A percentile compares a stretch with the other conserved stretches of the same genome.
These are phyloP conservation scores for Drosophila sp. DNA, from an alignment of 1,140 invertebrate genomes.

Conservation along the genomic window DNA sequence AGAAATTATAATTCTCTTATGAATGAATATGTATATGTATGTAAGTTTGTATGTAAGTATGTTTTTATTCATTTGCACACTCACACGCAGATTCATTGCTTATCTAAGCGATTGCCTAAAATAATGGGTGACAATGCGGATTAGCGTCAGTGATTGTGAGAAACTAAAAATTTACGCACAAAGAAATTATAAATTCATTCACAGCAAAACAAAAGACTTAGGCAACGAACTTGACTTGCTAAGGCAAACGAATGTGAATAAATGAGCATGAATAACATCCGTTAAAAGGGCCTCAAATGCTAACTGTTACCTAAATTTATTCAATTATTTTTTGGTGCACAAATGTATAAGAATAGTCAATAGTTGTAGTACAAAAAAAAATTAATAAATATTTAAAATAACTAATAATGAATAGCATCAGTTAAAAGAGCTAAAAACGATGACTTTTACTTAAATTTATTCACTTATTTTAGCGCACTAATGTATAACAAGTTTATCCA, in stretches of 20 bases:
- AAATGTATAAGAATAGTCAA: too few relatives aligned
- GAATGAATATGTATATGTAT: slow-evolving; percentile 25
- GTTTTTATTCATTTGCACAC: not conserved
- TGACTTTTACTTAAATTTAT: too few relatives aligned
- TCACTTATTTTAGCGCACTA: too few relatives aligned
- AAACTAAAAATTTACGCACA: slow-evolving; percentile 14
- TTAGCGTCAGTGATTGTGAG: slow-evolving; percentile 51
- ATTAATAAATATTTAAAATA: too few relatives aligned
- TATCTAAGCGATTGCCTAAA: slow-evolving; percentile 41
- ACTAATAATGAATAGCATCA: too few relatives aligned
- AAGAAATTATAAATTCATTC: slow-evolving; percentile 68
- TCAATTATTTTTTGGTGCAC: not conserved
- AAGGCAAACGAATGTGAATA: slow-evolving; percentile 9
- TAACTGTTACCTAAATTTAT: not conserved
- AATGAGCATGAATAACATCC: slow-evolving; percentile 17
- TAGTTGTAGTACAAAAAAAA: too few relatives aligned
- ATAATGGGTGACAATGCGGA: slow-evolving; percentile 10
- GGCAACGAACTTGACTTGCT: slow-evolving; percentile 66
- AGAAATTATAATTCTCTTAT: slow-evolving; percentile 30
- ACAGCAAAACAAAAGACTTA: slow-evolving; percentile 72
- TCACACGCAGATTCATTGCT: slow-evolving; percentile 5
- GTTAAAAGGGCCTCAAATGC: not conserved
- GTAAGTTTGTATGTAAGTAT: slow-evolving; percentile 6
- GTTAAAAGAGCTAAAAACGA: too few relatives aligned
- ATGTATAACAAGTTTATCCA: too few relatives aligned